Conservation (phyloP, 92 coral and sea anemone genomes). For the Galaxea fascicularis region DNA sequence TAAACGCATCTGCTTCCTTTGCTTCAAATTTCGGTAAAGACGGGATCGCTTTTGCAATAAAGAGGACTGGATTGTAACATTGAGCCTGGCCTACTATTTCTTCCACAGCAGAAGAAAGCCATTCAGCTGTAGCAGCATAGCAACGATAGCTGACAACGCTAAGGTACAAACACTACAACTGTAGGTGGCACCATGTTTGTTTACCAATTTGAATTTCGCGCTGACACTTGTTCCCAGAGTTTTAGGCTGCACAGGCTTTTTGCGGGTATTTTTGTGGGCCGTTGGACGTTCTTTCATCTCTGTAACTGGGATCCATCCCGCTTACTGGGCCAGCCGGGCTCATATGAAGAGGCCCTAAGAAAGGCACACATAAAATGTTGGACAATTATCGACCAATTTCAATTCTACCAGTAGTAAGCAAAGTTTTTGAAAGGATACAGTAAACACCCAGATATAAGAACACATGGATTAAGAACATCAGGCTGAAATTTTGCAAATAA, state of each 20-base stretch:
- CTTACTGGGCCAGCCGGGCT: too few species aligned
- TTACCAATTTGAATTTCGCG: neutral
- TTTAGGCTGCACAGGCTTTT: neutral
- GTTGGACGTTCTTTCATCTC: neutral
- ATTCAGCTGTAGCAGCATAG: conserved; percentile 22
- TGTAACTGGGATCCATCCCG: too few species aligned
- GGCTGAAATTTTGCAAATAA: too few species aligned
- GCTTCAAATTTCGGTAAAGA: conserved; percentile 16
- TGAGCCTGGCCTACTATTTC: conserved; percentile 8
- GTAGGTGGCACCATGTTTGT: neutral
- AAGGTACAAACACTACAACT: conserved; percentile 1
- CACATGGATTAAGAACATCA: too few species aligned
- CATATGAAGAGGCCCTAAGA: too few species aligned
- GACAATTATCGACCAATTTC: too few species aligned
- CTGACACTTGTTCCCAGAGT: neutral
- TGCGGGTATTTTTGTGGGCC: too few species aligned
- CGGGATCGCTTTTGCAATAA: conserved; percentile 11
- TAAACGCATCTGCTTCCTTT: neutral
- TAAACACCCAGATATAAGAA: too few species aligned
- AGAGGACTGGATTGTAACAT: conserved; percentile 17
- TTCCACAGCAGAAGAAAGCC: conserved; percentile 33
- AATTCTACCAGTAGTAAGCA: too few species aligned
- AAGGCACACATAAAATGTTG: too few species aligned
- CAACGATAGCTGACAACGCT: conserved; percentile 33
- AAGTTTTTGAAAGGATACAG: too few species aligned